Conservation (phyloP, 2,113 vertebrate species). For the Dipodomys ordii region DNA sequence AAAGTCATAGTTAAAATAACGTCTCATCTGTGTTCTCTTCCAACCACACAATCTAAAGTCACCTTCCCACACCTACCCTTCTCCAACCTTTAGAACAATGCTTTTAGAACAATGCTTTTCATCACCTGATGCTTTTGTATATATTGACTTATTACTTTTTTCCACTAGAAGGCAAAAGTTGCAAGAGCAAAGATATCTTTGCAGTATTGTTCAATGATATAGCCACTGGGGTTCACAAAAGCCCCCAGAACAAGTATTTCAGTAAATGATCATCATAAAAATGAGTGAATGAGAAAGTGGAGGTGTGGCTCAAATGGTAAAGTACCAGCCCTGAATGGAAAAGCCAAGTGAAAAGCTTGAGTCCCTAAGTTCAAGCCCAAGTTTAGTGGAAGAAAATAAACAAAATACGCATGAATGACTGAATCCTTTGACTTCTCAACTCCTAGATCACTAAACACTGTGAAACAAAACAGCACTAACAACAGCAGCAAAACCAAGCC, state of each 20-base stretch:
- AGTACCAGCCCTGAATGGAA: too few species aligned
- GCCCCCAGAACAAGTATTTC: background rate
- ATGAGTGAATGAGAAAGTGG: background rate
- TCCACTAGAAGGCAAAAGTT: background rate
- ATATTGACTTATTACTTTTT: background rate
- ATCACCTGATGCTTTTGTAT: background rate
- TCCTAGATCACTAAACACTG: background rate
- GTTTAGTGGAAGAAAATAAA: too few species aligned
- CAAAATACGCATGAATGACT: background rate
- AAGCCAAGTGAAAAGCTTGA: too few species aligned
- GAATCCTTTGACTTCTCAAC: background rate
- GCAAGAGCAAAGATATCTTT: background rate
- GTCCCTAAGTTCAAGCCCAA: too few species aligned
- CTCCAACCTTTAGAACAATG: too few species aligned
- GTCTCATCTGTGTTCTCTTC: background rate
- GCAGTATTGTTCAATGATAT: background rate
- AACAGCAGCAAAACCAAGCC: too few species aligned
- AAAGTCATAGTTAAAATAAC: background rate
- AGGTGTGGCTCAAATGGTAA: too few species aligned
- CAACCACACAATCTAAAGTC: background rate
- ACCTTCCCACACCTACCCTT: background rate
- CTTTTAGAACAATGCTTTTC: background rate
- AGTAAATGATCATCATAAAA: conserved; percentile 37
- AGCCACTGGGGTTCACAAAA: background rate
- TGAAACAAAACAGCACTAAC: background rate